Base-by-base conservation (phyloP, 2,113 vertebrate species). In the Tyrannus savana region DNA sequence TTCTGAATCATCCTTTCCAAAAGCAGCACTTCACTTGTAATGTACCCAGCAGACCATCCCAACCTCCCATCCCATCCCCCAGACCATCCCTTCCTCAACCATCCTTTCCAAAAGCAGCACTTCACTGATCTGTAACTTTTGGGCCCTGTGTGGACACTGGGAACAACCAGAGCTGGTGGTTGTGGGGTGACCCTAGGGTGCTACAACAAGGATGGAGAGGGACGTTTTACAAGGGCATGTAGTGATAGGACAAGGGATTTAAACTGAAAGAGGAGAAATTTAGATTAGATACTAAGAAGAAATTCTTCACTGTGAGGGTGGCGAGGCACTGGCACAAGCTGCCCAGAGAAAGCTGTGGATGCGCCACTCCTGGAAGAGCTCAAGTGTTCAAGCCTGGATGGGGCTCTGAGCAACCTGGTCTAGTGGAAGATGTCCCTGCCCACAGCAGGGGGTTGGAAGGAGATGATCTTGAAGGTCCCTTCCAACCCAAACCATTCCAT, bases 91-190 rank as follows among this genome's bases (percentile, higher is more conserved):
- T n/a, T 62, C 28, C 46, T 89, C 22, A 66, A 2, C 21, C 12
- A 28, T 28, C 49, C 33, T 66, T 91, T 10, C 19, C 50, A 21
- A 14, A 2, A 66, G 9, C 60, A 62, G 16, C 1, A 0, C 78
- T 87, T 42, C 44, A 25, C 1, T 5, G 2, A 28, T 55, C 22
- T n/a, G 12, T 31, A 42, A 18, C 0, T 0, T 3, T 14, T 3
- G 1, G 5, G 13, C 5, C 31, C 14, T 16, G 3, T 12, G 11
- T 10, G 3, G 23, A 15, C 22, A 6, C 1, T 33, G 12, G 37
- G 17, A 8, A 4, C 52, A 25, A 9, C 46, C 62, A 39, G 47
- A 72, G 19, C 39, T 73, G 25, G n/a, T 50, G 58, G 7, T 9
- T 49, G 10, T 3, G 2, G 13, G 8, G 4, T 62, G 25, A 76